Evolutionary conservation across 2,797 vertebrate genomes (phyloP).

Genomic region (Psittacula echo): DNA sequence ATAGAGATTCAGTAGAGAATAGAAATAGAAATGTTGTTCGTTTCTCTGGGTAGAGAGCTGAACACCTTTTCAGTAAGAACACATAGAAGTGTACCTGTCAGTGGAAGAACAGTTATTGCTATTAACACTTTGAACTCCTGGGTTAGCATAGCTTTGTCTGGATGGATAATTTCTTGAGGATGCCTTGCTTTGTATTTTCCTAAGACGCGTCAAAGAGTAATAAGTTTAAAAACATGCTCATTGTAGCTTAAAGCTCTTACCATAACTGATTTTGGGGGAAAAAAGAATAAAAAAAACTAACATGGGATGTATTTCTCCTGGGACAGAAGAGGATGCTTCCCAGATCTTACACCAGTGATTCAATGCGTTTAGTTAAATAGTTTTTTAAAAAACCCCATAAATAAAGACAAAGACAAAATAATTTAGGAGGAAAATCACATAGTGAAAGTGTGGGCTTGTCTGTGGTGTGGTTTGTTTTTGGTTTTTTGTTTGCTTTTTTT

Average conservation of each 20-base stretch:
- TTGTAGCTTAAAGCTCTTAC: not conserved
- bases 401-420: not conserved
- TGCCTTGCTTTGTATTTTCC: not conserved
- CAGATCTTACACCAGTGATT: not conserved
- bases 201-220: not conserved
- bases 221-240: not conserved
- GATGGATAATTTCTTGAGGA: not conserved
- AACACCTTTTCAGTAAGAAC: not conserved
- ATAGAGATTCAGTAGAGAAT: not conserved
- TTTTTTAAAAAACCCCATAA: not conserved
- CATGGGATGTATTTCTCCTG: not conserved
- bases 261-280: not conserved
- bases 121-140: not conserved
- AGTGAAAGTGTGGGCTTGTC: not conserved
- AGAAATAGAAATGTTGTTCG: not conserved
- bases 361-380: not conserved
- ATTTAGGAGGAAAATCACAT: not conserved
- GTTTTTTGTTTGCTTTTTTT: not conserved
- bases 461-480: not conserved
- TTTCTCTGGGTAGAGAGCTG: not conserved
- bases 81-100: not conserved
- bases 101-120: not conserved
- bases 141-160: not conserved
- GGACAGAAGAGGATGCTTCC: not conserved
- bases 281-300: not conserved